These are phyloP conservation scores for Psittacara wagleri DNA, from an alignment of 2,113 vertebrate species.

Conservation along the genomic window DNA sequence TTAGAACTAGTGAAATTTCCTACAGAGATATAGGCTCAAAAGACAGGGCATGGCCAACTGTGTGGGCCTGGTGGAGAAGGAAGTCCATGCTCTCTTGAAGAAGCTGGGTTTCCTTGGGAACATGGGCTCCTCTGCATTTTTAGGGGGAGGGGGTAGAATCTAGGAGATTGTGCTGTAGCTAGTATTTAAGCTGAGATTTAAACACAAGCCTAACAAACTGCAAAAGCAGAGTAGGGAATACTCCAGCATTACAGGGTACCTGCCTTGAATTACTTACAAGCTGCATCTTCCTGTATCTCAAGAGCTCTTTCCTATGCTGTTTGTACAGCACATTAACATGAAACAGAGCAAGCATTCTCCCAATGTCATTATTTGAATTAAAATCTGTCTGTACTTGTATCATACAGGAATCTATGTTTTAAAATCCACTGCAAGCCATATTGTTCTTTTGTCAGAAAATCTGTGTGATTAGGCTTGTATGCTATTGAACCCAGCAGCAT, in stretches of 20 bases:
- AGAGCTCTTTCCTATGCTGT: background rate
- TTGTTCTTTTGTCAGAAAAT: background rate
- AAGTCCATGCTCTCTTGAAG: background rate
- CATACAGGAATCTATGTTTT: background rate
- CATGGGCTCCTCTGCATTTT: background rate
- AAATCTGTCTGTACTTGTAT: background rate
- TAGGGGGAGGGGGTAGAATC: rapidly evolving
- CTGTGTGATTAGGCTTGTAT: background rate
- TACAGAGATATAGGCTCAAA: background rate
- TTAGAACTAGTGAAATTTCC: background rate
- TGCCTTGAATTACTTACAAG: background rate
- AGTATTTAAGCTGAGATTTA: background rate
- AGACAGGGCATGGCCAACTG: background rate
- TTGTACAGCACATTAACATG: background rate
- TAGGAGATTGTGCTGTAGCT: background rate
- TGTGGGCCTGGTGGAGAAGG: background rate
- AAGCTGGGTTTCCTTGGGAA: background rate
- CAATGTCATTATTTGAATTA: background rate
- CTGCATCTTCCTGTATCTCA: background rate
- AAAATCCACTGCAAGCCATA: background rate
- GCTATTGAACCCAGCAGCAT: background rate
- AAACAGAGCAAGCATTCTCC: background rate
- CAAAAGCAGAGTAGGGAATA: background rate
- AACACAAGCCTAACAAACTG: background rate
- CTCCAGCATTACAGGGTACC: background rate